Evolutionary conservation across 1,140 invertebrate genomes (phyloP), one percentile per base, ranked within the genome.

Genomic region (Oncopodura yosiiana): DNA sequence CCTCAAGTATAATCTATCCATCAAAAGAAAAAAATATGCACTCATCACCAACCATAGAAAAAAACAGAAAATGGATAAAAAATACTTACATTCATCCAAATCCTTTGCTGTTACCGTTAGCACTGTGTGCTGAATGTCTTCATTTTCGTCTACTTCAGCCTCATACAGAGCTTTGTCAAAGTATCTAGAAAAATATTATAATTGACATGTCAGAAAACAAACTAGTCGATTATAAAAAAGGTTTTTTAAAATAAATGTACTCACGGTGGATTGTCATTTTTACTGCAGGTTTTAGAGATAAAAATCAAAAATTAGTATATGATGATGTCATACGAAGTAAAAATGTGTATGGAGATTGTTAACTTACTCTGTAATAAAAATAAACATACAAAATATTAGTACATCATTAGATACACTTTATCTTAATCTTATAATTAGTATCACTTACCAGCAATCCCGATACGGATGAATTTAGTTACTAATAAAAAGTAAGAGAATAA

Each of bases 101-200:
- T 96, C 92, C 77, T 94, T 93, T 75, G 93, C 93, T 71, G 90
- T 94, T 72, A 97, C 89, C 37, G 90, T 94, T 68, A 95, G 86
- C 12, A 97, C 90, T 16, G 90, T 92, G 68, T 94, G 88, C 66
- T 94, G 89, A 65, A 94, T 93, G 70, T 94, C 91, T 71, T 95
- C 91, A 81, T 95, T 94, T 72, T 97, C 94, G 71, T 93, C 87
- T 63, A 97, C 92, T 72, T 93, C 88, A 57, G 92, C 91, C 73
- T 94, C 89, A 75, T 96, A 98, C 61, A 94, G 77, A 58, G 82
- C 81, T 72, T 96, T 91, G 74, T 94, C 89, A 76, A 97, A 97
- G 71, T 92, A 94, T 34, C 36, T 50, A 26, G 16, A 21, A 4
- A 4, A 21, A 44, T 76, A 76, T 43, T 69, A 70, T 3, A 74